Percentiles rank a stretch among this genome's conserved stretches.
Evolutionary conservation across 2,797 vertebrate genomes (phyloP).

Genomic region (Ctenochaetus hawaiiensis): DNA sequence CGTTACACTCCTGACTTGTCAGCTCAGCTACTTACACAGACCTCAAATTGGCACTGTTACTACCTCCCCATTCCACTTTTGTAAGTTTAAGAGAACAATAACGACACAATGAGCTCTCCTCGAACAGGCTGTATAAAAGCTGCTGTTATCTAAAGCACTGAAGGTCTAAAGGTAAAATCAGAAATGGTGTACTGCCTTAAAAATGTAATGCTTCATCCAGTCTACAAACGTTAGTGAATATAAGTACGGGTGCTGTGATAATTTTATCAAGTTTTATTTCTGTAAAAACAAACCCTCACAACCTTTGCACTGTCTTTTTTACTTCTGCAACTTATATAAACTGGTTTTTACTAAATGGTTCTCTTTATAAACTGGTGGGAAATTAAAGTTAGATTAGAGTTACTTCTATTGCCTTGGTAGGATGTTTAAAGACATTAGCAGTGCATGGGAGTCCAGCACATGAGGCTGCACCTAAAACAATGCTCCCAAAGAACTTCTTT

Average conservation of each 20-base stretch:
- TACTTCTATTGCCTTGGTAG: slow-evolving; percentile 56
- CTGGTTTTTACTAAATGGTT: background rate
- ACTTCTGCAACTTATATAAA: slow-evolving; percentile 3
- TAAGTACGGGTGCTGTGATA: background rate
- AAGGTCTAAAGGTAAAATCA: background rate
- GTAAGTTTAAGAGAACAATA: no score
- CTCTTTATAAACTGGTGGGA: slow-evolving; percentile 55
- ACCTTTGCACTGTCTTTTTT: background rate
- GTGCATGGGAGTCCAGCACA: slow-evolving; percentile 76
- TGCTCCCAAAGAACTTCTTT: slow-evolving; percentile 77
- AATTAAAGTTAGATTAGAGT: slow-evolving; percentile 62
- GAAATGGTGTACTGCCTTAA: background rate
- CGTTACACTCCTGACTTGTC: no score
- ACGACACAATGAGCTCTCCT: no score
- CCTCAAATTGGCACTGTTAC: no score
- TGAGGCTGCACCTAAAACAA: slow-evolving; percentile 74
- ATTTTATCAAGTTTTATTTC: background rate
- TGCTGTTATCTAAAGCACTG: no score
- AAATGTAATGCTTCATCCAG: background rate
- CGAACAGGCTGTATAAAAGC: no score
- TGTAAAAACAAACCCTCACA: background rate
- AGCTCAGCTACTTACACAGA: no score
- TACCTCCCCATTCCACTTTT: no score
- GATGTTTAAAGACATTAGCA: slow-evolving; percentile 79
- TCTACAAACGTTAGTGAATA: background rate